Evolutionary conservation across 2,797 vertebrate genomes (phyloP), one percentile per base, ranked within the genome.

Genomic region (Otolemur crassicaudatus): DNA sequence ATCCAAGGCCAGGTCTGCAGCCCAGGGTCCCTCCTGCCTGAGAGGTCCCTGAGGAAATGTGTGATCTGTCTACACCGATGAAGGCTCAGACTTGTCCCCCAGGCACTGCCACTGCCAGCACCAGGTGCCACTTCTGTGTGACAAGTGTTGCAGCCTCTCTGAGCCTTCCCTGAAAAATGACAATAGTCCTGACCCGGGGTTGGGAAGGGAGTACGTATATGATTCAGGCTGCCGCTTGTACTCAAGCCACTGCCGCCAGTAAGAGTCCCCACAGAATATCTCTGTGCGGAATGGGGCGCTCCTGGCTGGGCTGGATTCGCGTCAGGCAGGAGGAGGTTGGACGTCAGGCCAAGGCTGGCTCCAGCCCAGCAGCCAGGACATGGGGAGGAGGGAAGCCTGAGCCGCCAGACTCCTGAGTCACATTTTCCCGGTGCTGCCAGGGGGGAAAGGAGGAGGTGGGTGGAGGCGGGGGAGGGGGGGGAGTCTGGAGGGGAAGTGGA

Each of bases 341-440:
- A n/a, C 63, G 13, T 29, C 23, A 89, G 29, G 94, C 97, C 72
- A n/a, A 91, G 86, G 31, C 93, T 87, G 97, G 96, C 96, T 75
- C 53, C 43, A 14, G 93, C 82, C 93, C 90, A 46, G 94, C 87
- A 34, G 87, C 86, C 89, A 7, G 76, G 95, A 93, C 90, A 5
- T 13, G n/a, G 83, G 23, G 61, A 82, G 84, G 79, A 65, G 60
- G 86, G 72, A 61, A 77, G 85, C 58, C 27, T 27, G 25, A 31
- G 82, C 90, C 67, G 91, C 96, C 96, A 95, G 97, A 94, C 88
- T 95, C 97, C 89, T 97, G 97, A 97, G 97, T 96, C 97, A 97
- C 90, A 40, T 56, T 69, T 97, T 97, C 97, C 96, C 53, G 65
- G 34, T 7, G 43, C 96, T 96, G 94, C 90, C 96, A 97, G 94